phyloP scores from a whole-genome alignment of 2,797 vertebrate genomes.

The Siniperca scherzeri region DNA sequence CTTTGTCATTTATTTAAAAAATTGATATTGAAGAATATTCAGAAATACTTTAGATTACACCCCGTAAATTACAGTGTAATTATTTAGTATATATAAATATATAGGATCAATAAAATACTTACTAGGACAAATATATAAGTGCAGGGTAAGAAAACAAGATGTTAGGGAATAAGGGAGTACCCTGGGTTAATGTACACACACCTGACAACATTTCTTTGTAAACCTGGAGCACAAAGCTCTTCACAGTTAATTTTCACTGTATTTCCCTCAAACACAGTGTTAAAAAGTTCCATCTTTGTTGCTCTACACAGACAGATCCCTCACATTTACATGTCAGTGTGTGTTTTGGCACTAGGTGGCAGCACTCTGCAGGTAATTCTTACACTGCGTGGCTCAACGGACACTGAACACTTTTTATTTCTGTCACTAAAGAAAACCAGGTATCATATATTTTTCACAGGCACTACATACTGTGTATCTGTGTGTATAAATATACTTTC shows the following conservation, averaged over 20 bases:
- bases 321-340: neutral
- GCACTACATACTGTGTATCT: neutral
- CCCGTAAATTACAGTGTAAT: neutral
- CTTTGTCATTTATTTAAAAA: neutral
- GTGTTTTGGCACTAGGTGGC: slow-evolving; percentile 59
- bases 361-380: slow-evolving; percentile 47
- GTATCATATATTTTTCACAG: neutral
- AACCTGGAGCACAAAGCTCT: neutral
- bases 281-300: neutral
- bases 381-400: neutral
- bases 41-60: neutral
- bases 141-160: neutral
- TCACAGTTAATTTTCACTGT: neutral
- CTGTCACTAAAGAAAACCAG: neutral
- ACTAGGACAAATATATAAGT: neutral
- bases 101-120: neutral
- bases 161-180: neutral
- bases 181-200: neutral
- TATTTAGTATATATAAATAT: neutral
- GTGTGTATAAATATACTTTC: neutral
- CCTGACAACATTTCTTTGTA: neutral
- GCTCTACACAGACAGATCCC: neutral
- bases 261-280: neutral
- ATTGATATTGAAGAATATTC: neutral
- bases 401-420: neutral